Conservation (phyloP, 1,140 invertebrate species). For the Pogonomyrmex barbatus region DNA sequence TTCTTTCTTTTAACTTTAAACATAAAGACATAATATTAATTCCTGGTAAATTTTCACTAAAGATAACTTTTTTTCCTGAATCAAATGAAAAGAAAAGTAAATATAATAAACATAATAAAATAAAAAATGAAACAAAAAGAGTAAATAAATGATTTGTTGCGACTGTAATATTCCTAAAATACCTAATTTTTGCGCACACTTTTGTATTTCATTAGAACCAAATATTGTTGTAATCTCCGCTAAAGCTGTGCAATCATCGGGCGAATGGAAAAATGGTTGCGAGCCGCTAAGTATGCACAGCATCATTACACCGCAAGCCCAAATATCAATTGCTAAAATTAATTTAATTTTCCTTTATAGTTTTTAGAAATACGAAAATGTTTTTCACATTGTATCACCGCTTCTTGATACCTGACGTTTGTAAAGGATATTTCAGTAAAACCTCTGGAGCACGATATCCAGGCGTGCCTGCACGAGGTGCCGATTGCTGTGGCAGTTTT, state of each 20-base stretch:
- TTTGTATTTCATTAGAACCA: slow-evolving; percentile 89
- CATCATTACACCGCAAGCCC: slow-evolving; percentile 95
- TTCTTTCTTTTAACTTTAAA: slow-evolving; percentile 80
- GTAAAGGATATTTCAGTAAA: slow-evolving; percentile 90
- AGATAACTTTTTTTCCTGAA: slow-evolving; percentile 84
- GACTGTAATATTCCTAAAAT: slow-evolving; percentile 62
- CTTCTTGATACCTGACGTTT: slow-evolving; percentile 89
- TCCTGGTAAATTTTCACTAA: slow-evolving; percentile 79
- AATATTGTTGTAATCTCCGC: slow-evolving; percentile 94
- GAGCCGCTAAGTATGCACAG: slow-evolving; percentile 92
- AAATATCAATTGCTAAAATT: slow-evolving; percentile 90
- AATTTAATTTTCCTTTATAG: background rate
- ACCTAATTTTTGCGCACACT: slow-evolving; percentile 91
- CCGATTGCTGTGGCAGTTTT: slow-evolving; percentile 87
- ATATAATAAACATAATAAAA: slow-evolving; percentile 52
- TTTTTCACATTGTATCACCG: background rate
- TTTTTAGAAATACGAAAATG: background rate
- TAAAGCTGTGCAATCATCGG: slow-evolving; percentile 92
- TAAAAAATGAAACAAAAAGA: slow-evolving; percentile 31
- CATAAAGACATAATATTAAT: slow-evolving; percentile 81
- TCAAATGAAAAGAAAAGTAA: slow-evolving; percentile 70
- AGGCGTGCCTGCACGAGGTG: slow-evolving; percentile 95
- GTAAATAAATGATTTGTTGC: slow-evolving; percentile 26
- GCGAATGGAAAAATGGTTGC: slow-evolving; percentile 94
- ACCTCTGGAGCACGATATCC: slow-evolving; percentile 96